Percentiles rank a stretch among this genome's conserved stretches.
phyloP scores from a whole-genome alignment of 2,797 vertebrate species.

The Myioborus melanocephalus region DNA sequence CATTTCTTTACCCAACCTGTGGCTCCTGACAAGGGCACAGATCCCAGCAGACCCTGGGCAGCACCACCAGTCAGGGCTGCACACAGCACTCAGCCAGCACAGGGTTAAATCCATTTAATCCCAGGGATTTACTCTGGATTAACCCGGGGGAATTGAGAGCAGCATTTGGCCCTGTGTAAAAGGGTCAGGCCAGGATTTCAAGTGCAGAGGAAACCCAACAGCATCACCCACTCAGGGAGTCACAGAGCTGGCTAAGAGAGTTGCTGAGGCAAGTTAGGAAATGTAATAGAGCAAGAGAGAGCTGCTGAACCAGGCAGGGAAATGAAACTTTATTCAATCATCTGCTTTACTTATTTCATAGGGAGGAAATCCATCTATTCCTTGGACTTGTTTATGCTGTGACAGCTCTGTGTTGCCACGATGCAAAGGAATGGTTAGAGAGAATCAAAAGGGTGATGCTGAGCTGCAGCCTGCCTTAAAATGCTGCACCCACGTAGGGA shows the following conservation, averaged over 20 bases:
- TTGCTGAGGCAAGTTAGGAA: neutral
- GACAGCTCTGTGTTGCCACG: neutral
- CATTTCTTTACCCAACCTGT: neutral
- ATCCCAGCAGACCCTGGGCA: fast-evolving
- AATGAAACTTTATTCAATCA: neutral
- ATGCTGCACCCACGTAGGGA: fast-evolving
- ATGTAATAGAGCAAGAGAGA: neutral
- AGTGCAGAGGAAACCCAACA: neutral
- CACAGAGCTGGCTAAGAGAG: neutral
- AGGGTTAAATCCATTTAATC: slow-evolving; percentile 28
- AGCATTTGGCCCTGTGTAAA: neutral
- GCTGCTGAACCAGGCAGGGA: neutral
- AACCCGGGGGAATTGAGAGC: neutral
- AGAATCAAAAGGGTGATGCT: neutral
- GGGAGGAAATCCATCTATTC: neutral
- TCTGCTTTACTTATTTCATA: neutral
- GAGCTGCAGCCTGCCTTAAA: neutral
- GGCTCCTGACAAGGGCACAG: neutral
- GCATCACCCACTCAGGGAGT: fast-evolving
- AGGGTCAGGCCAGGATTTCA: neutral
- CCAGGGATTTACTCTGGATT: neutral
- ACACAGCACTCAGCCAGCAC: neutral
- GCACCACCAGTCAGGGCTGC: neutral
- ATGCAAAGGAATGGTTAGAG: neutral
- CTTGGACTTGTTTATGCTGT: neutral